Percentiles rank a stretch among this genome's conserved stretches.
phyloP scores from a whole-genome alignment of 2,888 invertebrate genomes.

The Hipparchia sbordonii region DNA sequence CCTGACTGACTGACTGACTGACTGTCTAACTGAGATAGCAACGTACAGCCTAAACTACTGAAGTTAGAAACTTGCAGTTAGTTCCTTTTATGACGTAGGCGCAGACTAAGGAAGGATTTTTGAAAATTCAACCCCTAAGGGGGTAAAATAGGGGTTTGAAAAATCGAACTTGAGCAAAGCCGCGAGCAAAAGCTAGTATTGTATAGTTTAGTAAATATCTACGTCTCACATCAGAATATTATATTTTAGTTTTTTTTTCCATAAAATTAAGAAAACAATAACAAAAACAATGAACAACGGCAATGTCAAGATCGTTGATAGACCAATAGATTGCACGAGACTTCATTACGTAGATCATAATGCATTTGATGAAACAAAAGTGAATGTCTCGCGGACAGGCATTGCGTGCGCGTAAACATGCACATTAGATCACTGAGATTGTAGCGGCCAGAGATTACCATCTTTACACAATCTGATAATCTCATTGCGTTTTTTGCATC shows the following conservation, averaged over 20 bases:
- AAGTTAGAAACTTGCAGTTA: too few species aligned
- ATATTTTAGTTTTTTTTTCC: not conserved
- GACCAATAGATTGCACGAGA: slow-evolving; percentile 8
- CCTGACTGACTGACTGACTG: too few species aligned
- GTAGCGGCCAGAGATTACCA: not conserved
- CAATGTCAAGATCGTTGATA: slow-evolving; percentile 26
- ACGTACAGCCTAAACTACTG: too few species aligned
- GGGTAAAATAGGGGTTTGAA: too few species aligned
- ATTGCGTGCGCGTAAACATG: slow-evolving; percentile 33
- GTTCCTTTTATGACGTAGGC: too few species aligned
- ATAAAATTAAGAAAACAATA: not conserved
- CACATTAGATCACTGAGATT: slow-evolving; percentile 27
- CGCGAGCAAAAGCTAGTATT: too few species aligned
- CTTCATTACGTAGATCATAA: not conserved
- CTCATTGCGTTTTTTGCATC: not conserved
- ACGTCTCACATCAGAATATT: not conserved
- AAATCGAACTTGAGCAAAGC: too few species aligned
- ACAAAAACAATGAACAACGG: not conserved
- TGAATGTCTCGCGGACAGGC: slow-evolving; percentile 22
- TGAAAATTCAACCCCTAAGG: too few species aligned
- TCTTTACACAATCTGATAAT: not conserved
- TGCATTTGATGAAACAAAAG: slow-evolving; percentile 23
- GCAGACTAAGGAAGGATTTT: too few species aligned
- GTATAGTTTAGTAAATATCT: too few species aligned
- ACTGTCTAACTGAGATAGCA: too few species aligned